phyloP scores from a whole-genome alignment of 2,797 vertebrate genomes.

The Neoniphon sammara region DNA sequence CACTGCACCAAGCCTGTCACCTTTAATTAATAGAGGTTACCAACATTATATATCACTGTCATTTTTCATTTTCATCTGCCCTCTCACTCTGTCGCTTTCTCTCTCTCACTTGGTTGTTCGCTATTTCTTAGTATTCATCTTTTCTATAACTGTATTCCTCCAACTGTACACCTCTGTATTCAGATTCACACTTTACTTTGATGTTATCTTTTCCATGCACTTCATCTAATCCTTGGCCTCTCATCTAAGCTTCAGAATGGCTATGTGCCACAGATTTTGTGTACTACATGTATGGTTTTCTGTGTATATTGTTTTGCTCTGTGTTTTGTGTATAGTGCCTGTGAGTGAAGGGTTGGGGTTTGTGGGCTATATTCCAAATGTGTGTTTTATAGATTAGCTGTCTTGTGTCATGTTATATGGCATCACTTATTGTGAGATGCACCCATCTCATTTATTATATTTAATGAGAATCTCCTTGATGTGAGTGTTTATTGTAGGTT shows the following conservation, averaged over 20 bases:
- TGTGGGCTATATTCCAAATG: background rate
- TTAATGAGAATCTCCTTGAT: too few relatives aligned
- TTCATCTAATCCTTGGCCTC: background rate
- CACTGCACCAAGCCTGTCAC: conserved; percentile 24
- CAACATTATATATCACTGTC: conserved; percentile 6
- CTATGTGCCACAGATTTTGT: background rate
- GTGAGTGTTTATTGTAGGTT: too few relatives aligned
- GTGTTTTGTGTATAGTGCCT: background rate
- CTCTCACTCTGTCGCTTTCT: background rate
- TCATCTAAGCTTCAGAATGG: background rate
- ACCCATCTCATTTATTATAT: too few relatives aligned
- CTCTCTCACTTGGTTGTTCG: too few relatives aligned
- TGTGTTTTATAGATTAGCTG: background rate
- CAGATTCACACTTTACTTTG: background rate
- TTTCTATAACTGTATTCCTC: background rate
- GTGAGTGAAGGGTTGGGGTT: background rate
- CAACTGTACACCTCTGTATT: background rate
- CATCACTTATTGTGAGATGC: too few relatives aligned
- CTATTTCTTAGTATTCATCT: background rate
- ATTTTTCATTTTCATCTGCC: conserved; percentile 10
- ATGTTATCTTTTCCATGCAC: background rate
- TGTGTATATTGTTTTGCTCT: background rate
- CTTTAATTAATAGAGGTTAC: conserved; percentile 26
- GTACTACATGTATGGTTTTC: background rate
- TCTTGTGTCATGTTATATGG: background rate